These are phyloP conservation scores for Amphiprion clarkii DNA, from an alignment of 2,797 vertebrate genomes.

Conservation along the genomic window DNA sequence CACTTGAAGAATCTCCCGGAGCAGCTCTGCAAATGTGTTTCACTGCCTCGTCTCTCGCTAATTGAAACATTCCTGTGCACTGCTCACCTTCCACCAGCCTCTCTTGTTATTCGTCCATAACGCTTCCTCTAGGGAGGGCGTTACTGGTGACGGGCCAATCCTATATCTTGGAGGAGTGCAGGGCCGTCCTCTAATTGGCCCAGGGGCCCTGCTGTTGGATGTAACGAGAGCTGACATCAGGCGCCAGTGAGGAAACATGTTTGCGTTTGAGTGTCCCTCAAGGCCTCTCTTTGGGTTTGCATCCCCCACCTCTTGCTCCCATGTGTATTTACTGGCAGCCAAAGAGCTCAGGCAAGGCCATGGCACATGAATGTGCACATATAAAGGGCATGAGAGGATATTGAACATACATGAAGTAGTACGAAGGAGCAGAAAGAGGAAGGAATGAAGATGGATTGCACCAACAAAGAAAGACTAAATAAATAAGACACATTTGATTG, in stretches of 20 bases:
- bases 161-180: constrained; percentile 19
- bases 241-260: constrained; percentile 57
- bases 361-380: constrained; percentile 3
- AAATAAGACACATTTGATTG: not conserved
- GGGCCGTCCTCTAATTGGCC: constrained; percentile 57
- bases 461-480: not conserved
- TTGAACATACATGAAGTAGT: constrained; percentile 29
- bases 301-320: constrained; percentile 9
- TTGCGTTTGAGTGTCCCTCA: constrained; percentile 45
- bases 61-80: constrained; percentile 57
- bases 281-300: constrained; percentile 20
- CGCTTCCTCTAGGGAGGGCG: constrained; percentile 34
- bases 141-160: constrained; percentile 23
- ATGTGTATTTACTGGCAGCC: constrained; percentile 19
- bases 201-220: constrained; percentile 37
- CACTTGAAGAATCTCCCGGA: no score
- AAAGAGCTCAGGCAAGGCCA: constrained; percentile 12
- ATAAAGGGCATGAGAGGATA: not conserved
- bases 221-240: constrained; percentile 70
- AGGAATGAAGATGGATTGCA: not conserved
- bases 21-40: not conserved
- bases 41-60: constrained; percentile 15
- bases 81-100: constrained; percentile 42
- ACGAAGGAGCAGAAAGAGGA: not conserved
- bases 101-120: constrained; percentile 48